Evolutionary conservation across 2,113 vertebrate genomes (phyloP).

Genomic region (Hyaena hyaena): DNA sequence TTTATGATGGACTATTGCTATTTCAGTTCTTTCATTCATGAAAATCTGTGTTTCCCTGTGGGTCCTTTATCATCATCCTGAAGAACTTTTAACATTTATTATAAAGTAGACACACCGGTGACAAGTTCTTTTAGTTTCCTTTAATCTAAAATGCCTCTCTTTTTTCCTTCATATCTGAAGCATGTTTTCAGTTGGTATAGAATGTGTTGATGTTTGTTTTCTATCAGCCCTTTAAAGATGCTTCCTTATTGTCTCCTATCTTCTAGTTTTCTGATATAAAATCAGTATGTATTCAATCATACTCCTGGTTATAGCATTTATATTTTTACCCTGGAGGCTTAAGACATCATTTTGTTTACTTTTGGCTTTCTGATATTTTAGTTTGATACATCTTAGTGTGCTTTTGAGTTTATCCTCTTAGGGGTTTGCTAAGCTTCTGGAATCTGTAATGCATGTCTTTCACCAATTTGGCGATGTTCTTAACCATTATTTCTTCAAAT

Average conservation of each 20-base stretch:
- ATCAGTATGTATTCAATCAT: not conserved
- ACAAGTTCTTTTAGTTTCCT: not conserved
- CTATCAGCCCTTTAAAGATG: not conserved
- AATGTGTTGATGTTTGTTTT: not conserved
- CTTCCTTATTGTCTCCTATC: not conserved
- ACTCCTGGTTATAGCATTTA: not conserved
- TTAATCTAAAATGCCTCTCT: not conserved
- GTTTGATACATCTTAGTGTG: not conserved
- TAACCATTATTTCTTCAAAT: not conserved
- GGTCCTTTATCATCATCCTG: not conserved
- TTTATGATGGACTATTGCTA: not conserved
- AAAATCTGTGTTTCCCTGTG: not conserved
- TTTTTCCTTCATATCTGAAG: not conserved
- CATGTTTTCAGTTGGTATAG: not conserved
- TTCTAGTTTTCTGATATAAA: not conserved
- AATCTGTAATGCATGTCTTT: not conserved
- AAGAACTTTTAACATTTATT: not conserved
- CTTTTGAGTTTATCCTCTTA: not conserved
- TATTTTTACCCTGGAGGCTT: not conserved
- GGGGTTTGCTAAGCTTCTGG: not conserved
- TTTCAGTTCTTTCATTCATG: not conserved
- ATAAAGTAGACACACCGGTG: not conserved
- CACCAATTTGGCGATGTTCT: not conserved
- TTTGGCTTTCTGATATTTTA: not conserved
- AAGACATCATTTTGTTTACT: not conserved